Percentiles rank a stretch among this genome's conserved stretches.
These are phyloP conservation scores for Epinephelus coioides DNA, from an alignment of 2,797 vertebrate genomes.

Conservation along the genomic window DNA sequence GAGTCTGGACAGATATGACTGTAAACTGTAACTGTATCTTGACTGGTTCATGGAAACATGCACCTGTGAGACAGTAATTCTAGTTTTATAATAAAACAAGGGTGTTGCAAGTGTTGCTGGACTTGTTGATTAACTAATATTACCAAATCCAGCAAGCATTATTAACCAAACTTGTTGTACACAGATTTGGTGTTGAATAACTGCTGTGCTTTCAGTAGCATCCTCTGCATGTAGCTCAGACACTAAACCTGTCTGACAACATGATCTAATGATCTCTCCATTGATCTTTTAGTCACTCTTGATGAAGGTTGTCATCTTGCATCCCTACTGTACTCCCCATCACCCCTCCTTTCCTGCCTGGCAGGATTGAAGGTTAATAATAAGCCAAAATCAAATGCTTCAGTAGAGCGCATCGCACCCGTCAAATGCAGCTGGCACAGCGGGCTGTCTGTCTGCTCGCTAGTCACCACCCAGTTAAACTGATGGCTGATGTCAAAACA, in stretches of 20 bases:
- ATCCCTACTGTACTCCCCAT: constrained; percentile 41
- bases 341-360: constrained; percentile 9
- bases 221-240: background rate
- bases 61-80: too few species aligned
- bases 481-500: constrained; percentile 49
- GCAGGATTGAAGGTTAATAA: constrained; percentile 61
- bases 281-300: constrained; percentile 44
- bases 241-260: constrained; percentile 1
- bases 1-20: too few species aligned
- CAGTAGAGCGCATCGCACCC: constrained; percentile 54
- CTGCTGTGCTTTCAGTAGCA: background rate
- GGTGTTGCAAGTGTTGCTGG: background rate
- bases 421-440: constrained; percentile 40
- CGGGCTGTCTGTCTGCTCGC: constrained; percentile 35
- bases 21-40: too few species aligned
- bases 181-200: background rate
- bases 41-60: too few species aligned
- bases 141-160: background rate
- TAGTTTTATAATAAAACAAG: too few species aligned
- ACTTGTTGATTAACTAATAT: background rate
- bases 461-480: constrained; percentile 39
- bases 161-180: background rate
- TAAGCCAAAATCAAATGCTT: constrained; percentile 63
- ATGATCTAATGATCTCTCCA: constrained; percentile 3
- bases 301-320: constrained; percentile 62